These are phyloP conservation scores for Exocentrus adspersus DNA, from an alignment of 2,888 invertebrate genomes.

Conservation along the genomic window DNA sequence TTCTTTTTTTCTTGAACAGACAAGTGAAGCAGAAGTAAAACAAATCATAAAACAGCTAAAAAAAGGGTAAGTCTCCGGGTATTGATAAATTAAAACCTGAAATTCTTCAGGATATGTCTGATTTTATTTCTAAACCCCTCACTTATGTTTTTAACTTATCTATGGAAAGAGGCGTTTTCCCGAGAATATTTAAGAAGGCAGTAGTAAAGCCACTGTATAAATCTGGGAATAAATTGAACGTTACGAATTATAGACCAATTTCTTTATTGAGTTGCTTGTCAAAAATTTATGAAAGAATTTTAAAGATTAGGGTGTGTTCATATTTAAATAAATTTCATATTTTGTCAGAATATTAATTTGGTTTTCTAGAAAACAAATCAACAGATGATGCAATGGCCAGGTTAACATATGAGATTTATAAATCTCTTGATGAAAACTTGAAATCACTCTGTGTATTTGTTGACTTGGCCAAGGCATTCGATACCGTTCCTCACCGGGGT, in stretches of 20 bases:
- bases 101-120: not conserved
- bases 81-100: not conserved
- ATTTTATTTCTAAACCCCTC: not conserved
- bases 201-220: not conserved
- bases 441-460: not conserved
- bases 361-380: not conserved
- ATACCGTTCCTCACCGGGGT: too few species aligned
- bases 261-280: not conserved
- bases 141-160: not conserved
- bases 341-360: not conserved
- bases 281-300: not conserved
- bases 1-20: not conserved
- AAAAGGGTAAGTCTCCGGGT: not conserved
- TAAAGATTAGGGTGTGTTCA: not conserved
- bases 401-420: not conserved
- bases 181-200: not conserved
- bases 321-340: not conserved
- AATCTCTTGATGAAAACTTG: not conserved
- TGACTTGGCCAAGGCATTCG: not conserved
- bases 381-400: not conserved
- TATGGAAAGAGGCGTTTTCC: not conserved
- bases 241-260: not conserved
- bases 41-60: too few species aligned
- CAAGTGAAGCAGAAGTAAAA: not conserved
- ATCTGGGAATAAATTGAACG: not conserved